Conservation (phyloP, 2,888 invertebrate genomes). For the Podabrus alpinus region DNA sequence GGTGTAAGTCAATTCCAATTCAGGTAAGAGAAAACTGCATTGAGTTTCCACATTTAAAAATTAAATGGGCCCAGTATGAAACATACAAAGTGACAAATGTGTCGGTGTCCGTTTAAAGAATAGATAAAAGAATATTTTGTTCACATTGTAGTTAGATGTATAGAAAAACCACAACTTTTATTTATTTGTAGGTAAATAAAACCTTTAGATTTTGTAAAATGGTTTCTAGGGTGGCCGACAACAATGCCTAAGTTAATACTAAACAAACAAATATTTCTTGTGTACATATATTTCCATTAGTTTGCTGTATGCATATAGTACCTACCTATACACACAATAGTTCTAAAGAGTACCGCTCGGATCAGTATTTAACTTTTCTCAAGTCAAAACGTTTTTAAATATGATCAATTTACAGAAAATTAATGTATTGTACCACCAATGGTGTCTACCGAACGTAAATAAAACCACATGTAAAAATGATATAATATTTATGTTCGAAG, state of each 20-base stretch:
- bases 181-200: conserved; percentile 31
- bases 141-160: conserved; percentile 5
- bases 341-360: conserved; percentile 42
- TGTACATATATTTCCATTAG: conserved; percentile 52
- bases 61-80: background rate
- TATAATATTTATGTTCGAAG: no score
- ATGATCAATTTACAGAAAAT: background rate
- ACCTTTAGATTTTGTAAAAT: conserved; percentile 45
- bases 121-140: conserved; percentile 1
- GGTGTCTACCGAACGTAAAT: background rate
- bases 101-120: background rate
- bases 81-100: conserved; percentile 1
- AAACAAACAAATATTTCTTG: conserved; percentile 49
- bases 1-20: background rate
- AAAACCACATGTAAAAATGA: no score
- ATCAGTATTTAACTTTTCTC: conserved; percentile 37
- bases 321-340: conserved; percentile 41
- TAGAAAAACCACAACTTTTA: conserved; percentile 17
- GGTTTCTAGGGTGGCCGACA: conserved; percentile 46
- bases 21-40: background rate
- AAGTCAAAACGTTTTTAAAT: conserved; percentile 7
- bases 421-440: background rate
- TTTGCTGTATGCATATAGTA: conserved; percentile 49
- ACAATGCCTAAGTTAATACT: conserved; percentile 49
- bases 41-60: background rate